A percentile compares a stretch with the other conserved stretches of the same genome.
These are phyloP conservation scores for Trichoplusia ni DNA, from an alignment of 1,140 invertebrate species.

Conservation along the genomic window DNA sequence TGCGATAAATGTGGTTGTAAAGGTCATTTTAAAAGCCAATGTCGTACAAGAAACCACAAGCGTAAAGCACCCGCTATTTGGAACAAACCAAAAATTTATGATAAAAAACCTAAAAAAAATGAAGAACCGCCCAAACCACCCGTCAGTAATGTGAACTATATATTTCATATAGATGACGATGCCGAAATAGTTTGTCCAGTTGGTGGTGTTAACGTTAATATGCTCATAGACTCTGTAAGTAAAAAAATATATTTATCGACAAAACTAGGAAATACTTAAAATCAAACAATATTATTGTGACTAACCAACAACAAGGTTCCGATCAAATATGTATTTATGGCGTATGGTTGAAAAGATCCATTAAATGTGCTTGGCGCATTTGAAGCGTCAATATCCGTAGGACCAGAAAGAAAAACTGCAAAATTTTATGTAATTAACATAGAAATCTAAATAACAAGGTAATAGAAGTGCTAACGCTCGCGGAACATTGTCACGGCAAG, in stretches of 20 bases:
- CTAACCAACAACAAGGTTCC: slow-evolving; percentile 35
- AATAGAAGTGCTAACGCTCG: too few species aligned
- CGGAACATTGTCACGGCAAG: too few species aligned
- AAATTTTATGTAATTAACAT: slow-evolving; percentile 42
- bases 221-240: too few species aligned
- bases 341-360: slow-evolving; percentile 34
- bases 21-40: slow-evolving; percentile 35
- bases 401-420: neutral
- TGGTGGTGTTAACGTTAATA: too few species aligned
- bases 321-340: slow-evolving; percentile 36
- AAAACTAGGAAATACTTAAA: slow-evolving; percentile 42
- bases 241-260: too few species aligned
- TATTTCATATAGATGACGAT: slow-evolving; percentile 41
- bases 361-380: slow-evolving; percentile 36
- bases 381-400: slow-evolving; percentile 26
- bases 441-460: too few species aligned
- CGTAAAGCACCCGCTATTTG: neutral
- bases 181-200: slow-evolving; percentile 32
- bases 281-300: slow-evolving; percentile 13
- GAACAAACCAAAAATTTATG: neutral
- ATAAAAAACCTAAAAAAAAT: neutral
- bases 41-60: slow-evolving; percentile 2
- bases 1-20: slow-evolving; percentile 36
- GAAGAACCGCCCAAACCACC: slow-evolving; percentile 1
- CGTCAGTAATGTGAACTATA: slow-evolving; percentile 31